phyloP scores from a whole-genome alignment of 2,888 invertebrate genomes.

The Dioctria linearis region DNA sequence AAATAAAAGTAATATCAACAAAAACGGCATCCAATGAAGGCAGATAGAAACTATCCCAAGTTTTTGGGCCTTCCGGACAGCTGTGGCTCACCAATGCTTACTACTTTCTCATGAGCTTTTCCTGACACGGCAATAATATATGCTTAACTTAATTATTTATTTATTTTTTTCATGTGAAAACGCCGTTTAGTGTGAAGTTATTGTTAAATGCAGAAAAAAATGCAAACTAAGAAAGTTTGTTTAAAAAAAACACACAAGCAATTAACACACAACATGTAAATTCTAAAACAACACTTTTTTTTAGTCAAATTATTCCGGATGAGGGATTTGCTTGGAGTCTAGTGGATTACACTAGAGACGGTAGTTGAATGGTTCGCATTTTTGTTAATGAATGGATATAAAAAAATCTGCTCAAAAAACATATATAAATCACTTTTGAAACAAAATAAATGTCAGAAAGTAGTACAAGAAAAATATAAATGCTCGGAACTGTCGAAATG shows the following conservation, averaged over 20 bases:
- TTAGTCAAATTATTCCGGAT: constrained; percentile 12
- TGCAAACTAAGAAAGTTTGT: background rate
- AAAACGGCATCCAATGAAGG: constrained; percentile 35
- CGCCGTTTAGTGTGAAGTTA: constrained; percentile 2
- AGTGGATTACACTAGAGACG: constrained; percentile 10
- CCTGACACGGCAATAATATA: background rate
- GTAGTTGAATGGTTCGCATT: constrained; percentile 23
- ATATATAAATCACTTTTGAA: background rate
- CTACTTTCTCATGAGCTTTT: background rate
- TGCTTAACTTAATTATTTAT: background rate
- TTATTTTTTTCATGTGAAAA: background rate
- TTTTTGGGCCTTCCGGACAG: constrained; percentile 18
- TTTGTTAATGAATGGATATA: constrained; percentile 10
- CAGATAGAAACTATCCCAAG: background rate
- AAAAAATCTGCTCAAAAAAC: constrained; percentile 2
- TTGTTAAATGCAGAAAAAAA: background rate
- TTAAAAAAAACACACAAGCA: constrained; percentile 15
- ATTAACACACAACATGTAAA: constrained; percentile 9
- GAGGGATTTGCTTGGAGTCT: constrained; percentile 14
- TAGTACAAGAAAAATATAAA: background rate
- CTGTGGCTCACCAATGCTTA: background rate
- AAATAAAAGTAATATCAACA: constrained; percentile 39
- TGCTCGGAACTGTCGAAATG: constrained; percentile 30
- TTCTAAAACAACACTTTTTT: constrained; percentile 20
- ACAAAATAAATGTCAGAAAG: background rate